Evolutionary conservation across 2,888 invertebrate species (phyloP).

Genomic region (Dasysyrphus tricinctus): DNA sequence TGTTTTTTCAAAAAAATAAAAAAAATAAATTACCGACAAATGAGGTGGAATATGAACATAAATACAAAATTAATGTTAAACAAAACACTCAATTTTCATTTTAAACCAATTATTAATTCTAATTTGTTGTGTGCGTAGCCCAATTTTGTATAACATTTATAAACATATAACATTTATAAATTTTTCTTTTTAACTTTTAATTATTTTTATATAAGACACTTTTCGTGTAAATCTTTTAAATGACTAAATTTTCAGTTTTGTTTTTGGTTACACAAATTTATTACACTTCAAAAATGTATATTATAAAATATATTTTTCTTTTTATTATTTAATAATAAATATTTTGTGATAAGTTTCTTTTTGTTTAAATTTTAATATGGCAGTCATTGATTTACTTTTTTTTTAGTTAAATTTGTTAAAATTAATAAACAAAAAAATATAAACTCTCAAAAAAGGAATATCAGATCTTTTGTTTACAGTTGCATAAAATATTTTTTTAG

Average conservation of each 20-base stretch:
- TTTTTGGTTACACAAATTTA: slow-evolving; percentile 23
- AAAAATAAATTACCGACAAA: slow-evolving; percentile 35
- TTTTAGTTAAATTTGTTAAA: slow-evolving; percentile 60
- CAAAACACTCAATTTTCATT: slow-evolving; percentile 25
- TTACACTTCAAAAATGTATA: slow-evolving; percentile 29
- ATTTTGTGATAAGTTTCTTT: slow-evolving; percentile 59
- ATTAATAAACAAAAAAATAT: slow-evolving; percentile 51
- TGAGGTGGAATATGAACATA: slow-evolving; percentile 45
- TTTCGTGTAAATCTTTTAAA: slow-evolving; percentile 43
- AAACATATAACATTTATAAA: slow-evolving; percentile 9
- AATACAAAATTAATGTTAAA: slow-evolving; percentile 27
- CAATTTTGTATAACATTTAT: slow-evolving; percentile 39
- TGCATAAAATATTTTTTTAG: slow-evolving; percentile 35
- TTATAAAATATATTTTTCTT: slow-evolving; percentile 52
- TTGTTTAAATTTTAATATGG: slow-evolving; percentile 64
- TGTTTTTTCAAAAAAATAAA: slow-evolving; percentile 56
- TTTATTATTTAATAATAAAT: slow-evolving; percentile 62
- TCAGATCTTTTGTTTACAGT: slow-evolving; percentile 74
- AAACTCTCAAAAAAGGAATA: slow-evolving; percentile 61
- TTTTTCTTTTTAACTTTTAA: not conserved
- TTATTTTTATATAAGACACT: slow-evolving; percentile 59
- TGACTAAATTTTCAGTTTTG: slow-evolving; percentile 28
- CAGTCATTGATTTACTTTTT: slow-evolving; percentile 69
- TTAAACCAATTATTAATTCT: slow-evolving; percentile 40
- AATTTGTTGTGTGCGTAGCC: slow-evolving; percentile 61